Conservation (phyloP, 2,797 vertebrate genomes). For the Alfaro cultratus region DNA sequence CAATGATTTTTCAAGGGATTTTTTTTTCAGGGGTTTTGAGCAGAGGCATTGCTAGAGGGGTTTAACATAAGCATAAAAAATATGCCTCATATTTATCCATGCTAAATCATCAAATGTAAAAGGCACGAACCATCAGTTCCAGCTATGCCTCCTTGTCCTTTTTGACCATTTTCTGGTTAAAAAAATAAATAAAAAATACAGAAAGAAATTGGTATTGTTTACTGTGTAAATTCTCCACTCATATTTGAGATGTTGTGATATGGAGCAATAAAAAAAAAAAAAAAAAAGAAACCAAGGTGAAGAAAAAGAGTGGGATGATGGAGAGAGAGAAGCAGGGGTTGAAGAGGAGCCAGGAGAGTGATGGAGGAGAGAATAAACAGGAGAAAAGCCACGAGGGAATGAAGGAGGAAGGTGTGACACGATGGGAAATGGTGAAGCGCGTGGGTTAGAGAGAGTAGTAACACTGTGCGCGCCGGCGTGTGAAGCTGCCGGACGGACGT, state of each 20-base stretch:
- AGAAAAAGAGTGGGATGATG: conserved; percentile 31
- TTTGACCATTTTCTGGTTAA: not conserved
- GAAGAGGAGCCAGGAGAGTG: conserved; percentile 46
- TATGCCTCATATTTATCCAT: not conserved
- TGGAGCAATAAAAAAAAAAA: conserved; percentile 14
- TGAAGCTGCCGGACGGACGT: conserved; percentile 51
- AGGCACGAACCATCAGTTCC: not conserved
- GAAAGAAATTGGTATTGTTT: conserved; percentile 44
- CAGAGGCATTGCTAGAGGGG: not conserved
- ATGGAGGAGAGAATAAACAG: conserved; percentile 32
- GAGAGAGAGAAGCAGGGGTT: conserved; percentile 27
- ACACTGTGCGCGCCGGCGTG: conserved; percentile 41
- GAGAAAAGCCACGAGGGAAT: conserved; percentile 16
- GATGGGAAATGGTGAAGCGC: conserved; percentile 41
- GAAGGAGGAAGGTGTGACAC: conserved; percentile 46
- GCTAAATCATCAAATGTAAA: not conserved
- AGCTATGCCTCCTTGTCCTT: not conserved
- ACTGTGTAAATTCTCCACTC: conserved; percentile 29
- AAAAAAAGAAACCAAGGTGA: conserved; percentile 35
- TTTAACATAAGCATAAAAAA: not conserved
- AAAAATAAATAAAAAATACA: not conserved
- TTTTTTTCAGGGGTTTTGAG: conserved; percentile 12
- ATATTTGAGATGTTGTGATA: conserved; percentile 19
- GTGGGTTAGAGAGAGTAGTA: conserved; percentile 40
- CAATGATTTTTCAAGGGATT: conserved; percentile 17